These are phyloP conservation scores for Tipula lateralis DNA, from an alignment of 2,888 invertebrate genomes.

Conservation along the genomic window DNA sequence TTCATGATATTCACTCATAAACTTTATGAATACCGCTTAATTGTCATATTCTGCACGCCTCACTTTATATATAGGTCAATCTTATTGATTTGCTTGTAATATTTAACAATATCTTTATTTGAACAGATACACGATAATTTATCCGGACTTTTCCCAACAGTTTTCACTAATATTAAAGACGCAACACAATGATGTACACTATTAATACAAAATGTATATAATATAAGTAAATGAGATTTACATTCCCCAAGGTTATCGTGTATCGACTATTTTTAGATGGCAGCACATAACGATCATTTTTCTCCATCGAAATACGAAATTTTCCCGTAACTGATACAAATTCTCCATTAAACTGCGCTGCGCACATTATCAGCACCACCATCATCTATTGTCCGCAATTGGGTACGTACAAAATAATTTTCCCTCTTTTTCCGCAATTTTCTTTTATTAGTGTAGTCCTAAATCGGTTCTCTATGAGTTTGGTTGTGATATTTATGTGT, in stretches of 20 bases:
- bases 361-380: neutral
- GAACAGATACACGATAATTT: neutral
- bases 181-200: neutral
- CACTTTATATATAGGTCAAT: too few relatives aligned
- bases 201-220: neutral
- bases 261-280: neutral
- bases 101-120: neutral
- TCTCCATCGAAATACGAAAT: neutral
- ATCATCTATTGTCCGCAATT: neutral
- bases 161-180: neutral
- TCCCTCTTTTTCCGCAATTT: conserved; percentile 12
- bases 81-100: neutral
- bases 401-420: neutral
- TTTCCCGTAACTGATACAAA: neutral
- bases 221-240: neutral
- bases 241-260: neutral
- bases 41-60: too few relatives aligned
- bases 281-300: neutral
- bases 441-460: neutral
- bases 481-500: conserved; percentile 28
- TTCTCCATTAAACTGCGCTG: neutral
- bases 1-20: neutral
- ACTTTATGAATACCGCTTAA: neutral
- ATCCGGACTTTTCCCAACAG: neutral
- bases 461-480: conserved; percentile 25